These are phyloP conservation scores for Cataglyphis livida DNA, from an alignment of 2,888 invertebrate species.

Conservation along the genomic window DNA sequence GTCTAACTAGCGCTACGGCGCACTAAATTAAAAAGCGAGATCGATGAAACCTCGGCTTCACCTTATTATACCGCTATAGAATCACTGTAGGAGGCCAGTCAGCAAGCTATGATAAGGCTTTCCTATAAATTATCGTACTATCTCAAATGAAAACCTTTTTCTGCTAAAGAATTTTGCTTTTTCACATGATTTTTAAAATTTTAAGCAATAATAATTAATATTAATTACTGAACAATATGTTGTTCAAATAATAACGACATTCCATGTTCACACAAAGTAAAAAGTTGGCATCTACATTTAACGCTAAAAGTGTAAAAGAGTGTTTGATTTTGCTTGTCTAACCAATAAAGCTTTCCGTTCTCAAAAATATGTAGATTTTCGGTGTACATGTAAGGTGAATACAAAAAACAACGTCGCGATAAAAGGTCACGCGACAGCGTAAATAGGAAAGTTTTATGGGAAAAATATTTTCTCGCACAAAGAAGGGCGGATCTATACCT, in stretches of 20 bases:
- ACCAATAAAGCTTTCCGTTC: not conserved
- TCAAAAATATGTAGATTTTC: not conserved
- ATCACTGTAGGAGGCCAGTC: not conserved
- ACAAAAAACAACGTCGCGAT: not conserved
- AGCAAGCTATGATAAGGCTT: not conserved
- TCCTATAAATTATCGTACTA: constrained; percentile 7
- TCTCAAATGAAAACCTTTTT: not conserved
- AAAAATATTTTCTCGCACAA: constrained; percentile 31
- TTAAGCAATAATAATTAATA: not conserved
- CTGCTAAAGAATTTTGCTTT: not conserved
- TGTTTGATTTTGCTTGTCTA: not conserved
- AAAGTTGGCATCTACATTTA: not conserved
- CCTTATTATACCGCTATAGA: constrained; percentile 33
- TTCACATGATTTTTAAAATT: constrained; percentile 8
- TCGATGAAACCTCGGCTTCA: constrained; percentile 30
- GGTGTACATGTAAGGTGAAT: not conserved
- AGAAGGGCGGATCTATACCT: not conserved
- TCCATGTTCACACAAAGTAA: not conserved
- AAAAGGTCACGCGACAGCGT: constrained; percentile 35
- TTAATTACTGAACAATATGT: not conserved
- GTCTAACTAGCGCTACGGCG: constrained; percentile 48
- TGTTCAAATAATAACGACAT: not conserved
- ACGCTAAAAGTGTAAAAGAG: not conserved
- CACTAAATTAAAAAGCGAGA: constrained; percentile 32
- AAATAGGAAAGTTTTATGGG: not conserved